phyloP scores from a whole-genome alignment of 37 sponge, comb jelly and placozoan species.

The Beroe forskalii region DNA sequence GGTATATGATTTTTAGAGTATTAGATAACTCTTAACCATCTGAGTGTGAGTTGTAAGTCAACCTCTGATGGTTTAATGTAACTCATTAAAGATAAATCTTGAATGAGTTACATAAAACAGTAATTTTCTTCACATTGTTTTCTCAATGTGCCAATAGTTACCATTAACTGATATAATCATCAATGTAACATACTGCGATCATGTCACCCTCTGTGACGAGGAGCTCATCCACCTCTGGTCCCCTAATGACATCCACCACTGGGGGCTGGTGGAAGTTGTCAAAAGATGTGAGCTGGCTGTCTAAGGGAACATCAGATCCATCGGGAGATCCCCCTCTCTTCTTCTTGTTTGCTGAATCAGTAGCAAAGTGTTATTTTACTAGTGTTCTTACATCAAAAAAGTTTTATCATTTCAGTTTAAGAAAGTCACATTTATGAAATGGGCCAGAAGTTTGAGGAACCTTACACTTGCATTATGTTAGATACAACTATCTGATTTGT shows the following conservation, averaged over 20 bases:
- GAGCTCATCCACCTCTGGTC: conserved; percentile 25
- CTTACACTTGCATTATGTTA: neutral
- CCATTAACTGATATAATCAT: no score
- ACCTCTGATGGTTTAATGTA: no score
- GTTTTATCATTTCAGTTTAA: neutral
- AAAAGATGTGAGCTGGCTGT: conserved; percentile 2
- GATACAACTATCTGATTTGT: no score
- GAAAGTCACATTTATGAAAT: neutral
- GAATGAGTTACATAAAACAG: no score
- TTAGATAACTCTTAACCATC: no score
- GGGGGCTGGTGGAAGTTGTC: conserved; percentile 55
- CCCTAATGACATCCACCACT: conserved; percentile 34
- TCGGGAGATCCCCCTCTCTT: conserved; percentile 57
- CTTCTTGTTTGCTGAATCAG: conserved; percentile 28
- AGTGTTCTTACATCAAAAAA: no score
- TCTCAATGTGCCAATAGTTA: no score
- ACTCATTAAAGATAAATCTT: no score
- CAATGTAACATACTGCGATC: conserved; percentile 51
- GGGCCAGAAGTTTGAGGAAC: neutral
- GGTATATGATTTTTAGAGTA: no score
- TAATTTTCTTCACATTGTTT: no score
- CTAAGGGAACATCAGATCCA: conserved; percentile 44
- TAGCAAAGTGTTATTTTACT: no score
- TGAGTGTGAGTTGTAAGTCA: no score
- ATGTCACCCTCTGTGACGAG: conserved; percentile 25